Evolutionary conservation across 2,797 vertebrate species (phyloP), one percentile per base, ranked within the genome.

Genomic region (Hafferia zeledoni): DNA sequence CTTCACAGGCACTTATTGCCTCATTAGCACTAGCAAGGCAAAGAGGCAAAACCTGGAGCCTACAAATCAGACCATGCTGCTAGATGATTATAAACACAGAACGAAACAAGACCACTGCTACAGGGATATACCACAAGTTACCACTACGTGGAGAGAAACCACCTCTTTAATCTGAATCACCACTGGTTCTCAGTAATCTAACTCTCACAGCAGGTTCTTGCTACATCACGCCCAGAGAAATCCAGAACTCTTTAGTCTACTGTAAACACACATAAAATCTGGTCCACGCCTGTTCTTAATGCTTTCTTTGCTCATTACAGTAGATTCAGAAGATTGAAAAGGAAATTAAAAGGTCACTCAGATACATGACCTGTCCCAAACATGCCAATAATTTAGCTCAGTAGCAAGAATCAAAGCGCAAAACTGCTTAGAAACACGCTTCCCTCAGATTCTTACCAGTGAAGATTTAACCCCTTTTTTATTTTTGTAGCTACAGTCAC

Each of bases 301-400:
- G 80, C 47, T 88, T 82, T 43, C 72, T 93, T 93, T 97, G 92
- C 89, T 89, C 87, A 78, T 57, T 76, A 55, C 69, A 89, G 64
- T 55, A 60, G 52, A 91, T 79, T 79, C 33, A 74, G 55, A 83
- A 77, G 68, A 90, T 0, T 76, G 82, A 86, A 91, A 87, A 80
- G 61, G 60, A 94, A 94, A 80, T 83, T 75, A 64, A 95, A 95
- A 95, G 89, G 92, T 75, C 89, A 78, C 50, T 83, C 65, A 59
- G 41, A 92, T 41, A 44, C 6, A 44, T 0, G 44, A 94, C 63
- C 39, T 91, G 77, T 70, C 41, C 19, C 67, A 82, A 91, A 72
- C 57, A 87, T 37, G 41, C 44, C 77, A 88, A 84, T 90, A 86
- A 82, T 70, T 93, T 71, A 53, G 65, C 44, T 88, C 74, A 64